These are phyloP conservation scores for Drosophila pruinosa DNA, from an alignment of 1,140 invertebrate species.

Conservation along the genomic window DNA sequence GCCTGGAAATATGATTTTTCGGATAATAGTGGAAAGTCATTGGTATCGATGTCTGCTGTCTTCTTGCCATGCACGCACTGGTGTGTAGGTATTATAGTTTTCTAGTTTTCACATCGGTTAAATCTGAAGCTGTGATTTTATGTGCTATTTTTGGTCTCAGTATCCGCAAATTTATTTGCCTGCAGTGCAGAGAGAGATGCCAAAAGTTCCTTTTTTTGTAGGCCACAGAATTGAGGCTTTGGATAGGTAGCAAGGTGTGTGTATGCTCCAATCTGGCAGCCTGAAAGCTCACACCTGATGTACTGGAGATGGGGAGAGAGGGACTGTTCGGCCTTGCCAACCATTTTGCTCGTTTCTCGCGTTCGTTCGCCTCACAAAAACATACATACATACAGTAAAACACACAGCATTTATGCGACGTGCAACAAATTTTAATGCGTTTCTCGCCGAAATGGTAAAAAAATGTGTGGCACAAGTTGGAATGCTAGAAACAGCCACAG, in stretches of 20 bases:
- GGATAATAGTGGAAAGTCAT: not conserved
- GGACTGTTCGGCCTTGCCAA: conserved; percentile 17
- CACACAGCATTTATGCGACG: conserved; percentile 75
- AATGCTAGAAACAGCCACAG: conserved; percentile 67
- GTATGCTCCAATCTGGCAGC: conserved; percentile 26
- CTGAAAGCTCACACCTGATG: conserved; percentile 18
- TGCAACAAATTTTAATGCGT: conserved; percentile 81
- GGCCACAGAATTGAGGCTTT: conserved; percentile 6
- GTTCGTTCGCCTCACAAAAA: conserved; percentile 5
- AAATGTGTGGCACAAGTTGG: conserved; percentile 78
- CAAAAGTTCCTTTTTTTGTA: conserved; percentile 50
- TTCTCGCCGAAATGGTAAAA: conserved; percentile 78
- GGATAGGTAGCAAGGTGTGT: conserved; percentile 7
- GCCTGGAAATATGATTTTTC: not conserved
- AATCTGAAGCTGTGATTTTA: conserved; percentile 76
- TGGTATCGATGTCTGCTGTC: not conserved
- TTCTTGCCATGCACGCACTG: too few species aligned
- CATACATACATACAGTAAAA: conserved; percentile 27
- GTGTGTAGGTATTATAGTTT: not conserved
- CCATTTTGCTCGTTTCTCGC: conserved; percentile 10
- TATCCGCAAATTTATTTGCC: conserved; percentile 79
- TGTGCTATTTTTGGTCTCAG: conserved; percentile 76
- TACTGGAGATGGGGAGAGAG: not conserved
- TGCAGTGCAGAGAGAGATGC: conserved; percentile 71
- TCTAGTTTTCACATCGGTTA: conserved; percentile 8